Conservation (phyloP, 30 jellyfish, hydroid and myxozoan genomes). For the Sanderia malayensis region DNA sequence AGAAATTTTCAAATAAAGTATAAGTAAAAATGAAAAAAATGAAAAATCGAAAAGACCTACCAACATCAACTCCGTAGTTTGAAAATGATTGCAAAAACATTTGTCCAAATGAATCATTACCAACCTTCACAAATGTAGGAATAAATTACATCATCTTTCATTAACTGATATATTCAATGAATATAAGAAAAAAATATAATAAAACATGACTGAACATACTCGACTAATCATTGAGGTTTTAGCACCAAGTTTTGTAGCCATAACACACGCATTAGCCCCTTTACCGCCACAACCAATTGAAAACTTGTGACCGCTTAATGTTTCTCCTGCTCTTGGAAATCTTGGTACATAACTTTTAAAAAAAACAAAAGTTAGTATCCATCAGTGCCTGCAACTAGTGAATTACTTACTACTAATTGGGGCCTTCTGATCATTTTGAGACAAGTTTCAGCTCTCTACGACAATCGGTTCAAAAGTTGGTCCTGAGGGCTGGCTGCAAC, state of each 20-base stretch:
- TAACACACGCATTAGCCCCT: conserved; percentile 98
- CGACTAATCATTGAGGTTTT: conserved; percentile 86
- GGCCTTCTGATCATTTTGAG: too few relatives aligned
- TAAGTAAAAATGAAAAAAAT: too few relatives aligned
- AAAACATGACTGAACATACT: conserved; percentile 28
- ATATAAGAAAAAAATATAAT: background rate
- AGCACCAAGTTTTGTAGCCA: conserved; percentile 98
- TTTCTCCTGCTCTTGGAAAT: conserved; percentile 98
- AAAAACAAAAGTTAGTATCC: too few relatives aligned
- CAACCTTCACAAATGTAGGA: conserved; percentile 63
- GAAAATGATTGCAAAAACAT: conserved; percentile 68
- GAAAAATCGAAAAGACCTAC: too few relatives aligned
- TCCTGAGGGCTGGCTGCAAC: too few relatives aligned
- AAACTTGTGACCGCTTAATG: conserved; percentile 78
- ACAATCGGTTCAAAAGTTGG: too few relatives aligned
- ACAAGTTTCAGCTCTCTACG: too few relatives aligned
- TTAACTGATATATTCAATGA: too few relatives aligned
- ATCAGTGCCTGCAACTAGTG: too few relatives aligned
- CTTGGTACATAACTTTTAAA: conserved; percentile 89
- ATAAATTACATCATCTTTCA: background rate
- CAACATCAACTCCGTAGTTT: conserved; percentile 56
- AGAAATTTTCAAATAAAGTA: too few relatives aligned
- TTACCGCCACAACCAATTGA: conserved; percentile 97
- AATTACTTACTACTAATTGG: too few relatives aligned
- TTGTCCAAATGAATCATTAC: conserved; percentile 94